Base-by-base conservation (phyloP, 2,113 vertebrate species). In the Channa argus region DNA sequence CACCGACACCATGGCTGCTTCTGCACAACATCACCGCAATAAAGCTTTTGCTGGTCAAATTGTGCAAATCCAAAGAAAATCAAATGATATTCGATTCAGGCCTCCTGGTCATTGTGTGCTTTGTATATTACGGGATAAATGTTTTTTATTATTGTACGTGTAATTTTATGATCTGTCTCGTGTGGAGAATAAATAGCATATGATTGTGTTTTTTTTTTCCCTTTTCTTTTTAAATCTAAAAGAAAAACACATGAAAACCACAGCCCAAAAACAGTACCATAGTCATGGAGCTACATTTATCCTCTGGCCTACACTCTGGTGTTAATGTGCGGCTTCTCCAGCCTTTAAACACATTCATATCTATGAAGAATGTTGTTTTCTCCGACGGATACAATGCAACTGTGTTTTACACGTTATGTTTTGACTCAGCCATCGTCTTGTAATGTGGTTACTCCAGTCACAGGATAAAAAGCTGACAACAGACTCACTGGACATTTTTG, bases 291-390 rank as follows among this genome's bases (percentile, higher is more conserved):
- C 75, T 86, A 86, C 79, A 89, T 83, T 87, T 86, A 66, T 84
- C 67, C 74, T 71, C 68, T 63, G n/a, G 52, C 80, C 63, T 54
- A 33, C 38, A 51, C 76, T 90, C 77, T 83, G 88, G 86, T 84
- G 83, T 91, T 90, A 90, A 89, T 86, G 70, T 88, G 88, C 52
- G 84, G 79, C 82, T 88, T 80, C 71, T 77, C 60, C 10, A 70
- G 74, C 84, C 83, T 75, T 69, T 85, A 77, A 88, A 91, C 82
- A 86, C 88, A 83, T 84, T 88, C 67, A 80, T 83, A 85, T 90
- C 82, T 46, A 70, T 70, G 63, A 88, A 89, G 87, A 89, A 88
- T 91, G 82, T 89, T 91, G 89, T 92, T 91, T 89, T 82, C 79
- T 67, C 75, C 7, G 10, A 74, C 69, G 60, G 73, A 88, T 84